Evolutionary conservation across 2,888 invertebrate genomes (phyloP).

Genomic region (Tridacna gigas): DNA sequence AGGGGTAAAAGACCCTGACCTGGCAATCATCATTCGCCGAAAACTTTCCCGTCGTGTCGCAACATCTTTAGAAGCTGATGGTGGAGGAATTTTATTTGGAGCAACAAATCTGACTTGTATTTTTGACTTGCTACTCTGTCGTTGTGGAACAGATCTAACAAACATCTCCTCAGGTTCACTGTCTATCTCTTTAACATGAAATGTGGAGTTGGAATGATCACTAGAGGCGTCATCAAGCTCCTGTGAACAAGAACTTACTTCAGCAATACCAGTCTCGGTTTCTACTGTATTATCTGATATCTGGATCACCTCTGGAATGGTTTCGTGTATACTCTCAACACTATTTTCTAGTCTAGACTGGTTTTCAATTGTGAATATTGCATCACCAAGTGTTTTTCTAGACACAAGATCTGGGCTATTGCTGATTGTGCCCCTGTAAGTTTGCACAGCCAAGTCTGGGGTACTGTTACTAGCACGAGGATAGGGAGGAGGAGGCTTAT

Average conservation of each 20-base stretch:
- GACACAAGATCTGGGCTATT: conserved; percentile 87
- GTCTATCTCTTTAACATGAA: conserved; percentile 79
- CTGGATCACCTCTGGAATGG: conserved; percentile 63
- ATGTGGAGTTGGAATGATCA: conserved; percentile 79
- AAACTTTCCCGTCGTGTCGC: conserved; percentile 80
- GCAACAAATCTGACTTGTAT: conserved; percentile 78
- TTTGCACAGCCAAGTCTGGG: conserved; percentile 90
- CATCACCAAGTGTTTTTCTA: conserved; percentile 85
- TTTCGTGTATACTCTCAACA: conserved; percentile 73
- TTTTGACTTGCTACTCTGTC: conserved; percentile 71
- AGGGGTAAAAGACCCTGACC: conserved; percentile 71
- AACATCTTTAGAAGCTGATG: conserved; percentile 78
- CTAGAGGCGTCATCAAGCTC: conserved; percentile 78
- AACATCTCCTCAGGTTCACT: conserved; percentile 73
- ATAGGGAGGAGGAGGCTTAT: conserved; percentile 93
- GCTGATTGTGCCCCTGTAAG: conserved; percentile 65
- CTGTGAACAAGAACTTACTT: conserved; percentile 33
- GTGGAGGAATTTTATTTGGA: conserved; percentile 79
- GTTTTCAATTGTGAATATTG: conserved; percentile 52
- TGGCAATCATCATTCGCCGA: conserved; percentile 78
- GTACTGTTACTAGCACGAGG: conserved; percentile 91
- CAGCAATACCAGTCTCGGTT: conserved; percentile 48
- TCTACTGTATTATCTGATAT: conserved; percentile 47
- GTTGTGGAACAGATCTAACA: conserved; percentile 63
- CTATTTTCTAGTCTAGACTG: conserved; percentile 74